Evolutionary conservation across 2,113 vertebrate species (phyloP).

Genomic region (Eretmochelys imbricata): DNA sequence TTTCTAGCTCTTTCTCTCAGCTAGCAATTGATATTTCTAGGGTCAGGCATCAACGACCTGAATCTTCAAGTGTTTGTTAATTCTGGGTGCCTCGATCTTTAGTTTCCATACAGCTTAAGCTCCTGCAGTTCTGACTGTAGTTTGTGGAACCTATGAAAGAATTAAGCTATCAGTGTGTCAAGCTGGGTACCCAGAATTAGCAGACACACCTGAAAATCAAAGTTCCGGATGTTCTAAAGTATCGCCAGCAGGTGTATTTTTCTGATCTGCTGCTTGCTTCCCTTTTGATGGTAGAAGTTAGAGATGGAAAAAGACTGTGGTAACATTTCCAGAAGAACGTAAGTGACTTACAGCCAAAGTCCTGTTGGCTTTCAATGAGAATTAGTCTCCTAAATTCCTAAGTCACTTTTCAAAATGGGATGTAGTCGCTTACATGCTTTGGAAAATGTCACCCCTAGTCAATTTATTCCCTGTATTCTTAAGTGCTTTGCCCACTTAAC

Average conservation of each 20-base stretch:
- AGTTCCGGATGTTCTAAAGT: neutral
- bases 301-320: neutral
- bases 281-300: neutral
- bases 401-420: neutral
- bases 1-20: fast-evolving
- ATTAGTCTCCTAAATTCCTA: neutral
- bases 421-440: neutral
- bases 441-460: neutral
- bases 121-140: neutral
- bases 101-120: neutral
- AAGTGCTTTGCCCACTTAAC: neutral
- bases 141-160: neutral
- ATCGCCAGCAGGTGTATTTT: neutral
- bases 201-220: neutral
- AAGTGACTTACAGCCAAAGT: neutral
- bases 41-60: neutral
- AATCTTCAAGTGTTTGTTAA: too few species aligned
- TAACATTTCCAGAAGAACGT: neutral
- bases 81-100: neutral
- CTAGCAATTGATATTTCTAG: neutral
- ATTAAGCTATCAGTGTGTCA: neutral
- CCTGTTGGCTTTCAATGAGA: neutral
- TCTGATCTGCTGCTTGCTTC: neutral
- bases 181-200: neutral
- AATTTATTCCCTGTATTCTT: neutral